Conservation (phyloP, 2,113 vertebrate species). For the Herpailurus yagouaroundi region DNA sequence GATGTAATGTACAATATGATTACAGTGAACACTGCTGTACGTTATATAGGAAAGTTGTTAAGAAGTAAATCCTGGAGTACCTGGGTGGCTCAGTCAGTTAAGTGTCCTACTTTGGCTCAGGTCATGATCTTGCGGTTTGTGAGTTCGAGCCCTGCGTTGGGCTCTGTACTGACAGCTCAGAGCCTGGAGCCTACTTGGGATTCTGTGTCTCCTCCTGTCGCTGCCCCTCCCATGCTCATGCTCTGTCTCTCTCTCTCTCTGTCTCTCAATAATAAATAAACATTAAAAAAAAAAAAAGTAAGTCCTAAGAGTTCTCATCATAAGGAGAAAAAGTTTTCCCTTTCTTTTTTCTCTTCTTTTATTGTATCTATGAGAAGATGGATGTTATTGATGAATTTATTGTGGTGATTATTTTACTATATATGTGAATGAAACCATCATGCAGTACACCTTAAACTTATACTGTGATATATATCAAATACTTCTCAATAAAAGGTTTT, state of each 20-base stretch:
- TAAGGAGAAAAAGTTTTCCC: background rate
- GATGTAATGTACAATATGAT: background rate
- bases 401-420: background rate
- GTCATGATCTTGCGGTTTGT: no score
- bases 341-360: background rate
- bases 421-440: background rate
- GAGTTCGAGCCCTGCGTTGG: no score
- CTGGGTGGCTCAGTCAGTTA: no score
- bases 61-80: no score
- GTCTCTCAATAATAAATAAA: no score
- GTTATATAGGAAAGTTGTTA: background rate
- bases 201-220: no score
- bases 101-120: no score
- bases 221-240: no score
- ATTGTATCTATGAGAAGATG: background rate
- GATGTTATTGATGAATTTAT: background rate
- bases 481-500: background rate
- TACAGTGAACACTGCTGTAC: background rate
- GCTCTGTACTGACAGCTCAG: no score
- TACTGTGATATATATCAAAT: background rate
- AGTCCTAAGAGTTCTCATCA: background rate
- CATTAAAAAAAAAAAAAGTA: background rate
- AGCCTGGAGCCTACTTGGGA: no score
- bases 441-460: background rate
- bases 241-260: no score